Evolutionary conservation across 2,888 invertebrate species (phyloP).

Genomic region (Eristalinus aeneus): DNA sequence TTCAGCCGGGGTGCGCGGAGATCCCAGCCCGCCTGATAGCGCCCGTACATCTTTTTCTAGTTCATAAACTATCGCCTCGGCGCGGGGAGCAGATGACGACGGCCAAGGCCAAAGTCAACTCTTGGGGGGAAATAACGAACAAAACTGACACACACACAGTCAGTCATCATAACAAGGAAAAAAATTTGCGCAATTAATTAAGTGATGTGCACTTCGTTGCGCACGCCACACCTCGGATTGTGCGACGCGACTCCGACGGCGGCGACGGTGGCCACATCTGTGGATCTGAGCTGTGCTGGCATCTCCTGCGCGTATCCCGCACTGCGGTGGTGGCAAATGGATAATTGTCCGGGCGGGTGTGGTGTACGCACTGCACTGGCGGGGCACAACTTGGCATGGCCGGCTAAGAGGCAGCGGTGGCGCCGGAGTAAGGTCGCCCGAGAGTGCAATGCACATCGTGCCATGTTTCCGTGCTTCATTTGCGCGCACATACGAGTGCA

Average conservation of each 20-base stretch:
- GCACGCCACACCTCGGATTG: constrained; percentile 59
- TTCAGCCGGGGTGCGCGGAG: background rate
- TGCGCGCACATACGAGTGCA: constrained; percentile 21
- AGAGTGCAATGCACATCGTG: constrained; percentile 59
- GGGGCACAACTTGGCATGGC: background rate
- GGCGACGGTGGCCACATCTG: background rate
- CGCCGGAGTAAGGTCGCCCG: background rate
- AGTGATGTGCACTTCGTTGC: constrained; percentile 68
- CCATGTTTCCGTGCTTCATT: constrained; percentile 33
- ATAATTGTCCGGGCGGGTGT: constrained; percentile 61
- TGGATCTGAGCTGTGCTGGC: background rate
- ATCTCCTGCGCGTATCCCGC: constrained; percentile 13
- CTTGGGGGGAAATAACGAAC: background rate
- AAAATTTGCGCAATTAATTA: constrained; percentile 64
- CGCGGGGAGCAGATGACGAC: constrained; percentile 22
- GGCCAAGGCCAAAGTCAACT: constrained; percentile 68
- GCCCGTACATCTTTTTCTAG: constrained; percentile 37
- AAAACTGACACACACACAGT: background rate
- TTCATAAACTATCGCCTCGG: constrained; percentile 46
- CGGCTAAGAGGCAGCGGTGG: background rate
- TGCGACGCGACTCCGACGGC: background rate
- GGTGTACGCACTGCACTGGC: constrained; percentile 46
- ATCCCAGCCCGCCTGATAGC: constrained; percentile 53
- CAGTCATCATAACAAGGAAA: constrained; percentile 47
- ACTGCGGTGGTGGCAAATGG: constrained; percentile 48